Base-by-base conservation (phyloP, 2,113 vertebrate species). In the Sorex araneus region DNA sequence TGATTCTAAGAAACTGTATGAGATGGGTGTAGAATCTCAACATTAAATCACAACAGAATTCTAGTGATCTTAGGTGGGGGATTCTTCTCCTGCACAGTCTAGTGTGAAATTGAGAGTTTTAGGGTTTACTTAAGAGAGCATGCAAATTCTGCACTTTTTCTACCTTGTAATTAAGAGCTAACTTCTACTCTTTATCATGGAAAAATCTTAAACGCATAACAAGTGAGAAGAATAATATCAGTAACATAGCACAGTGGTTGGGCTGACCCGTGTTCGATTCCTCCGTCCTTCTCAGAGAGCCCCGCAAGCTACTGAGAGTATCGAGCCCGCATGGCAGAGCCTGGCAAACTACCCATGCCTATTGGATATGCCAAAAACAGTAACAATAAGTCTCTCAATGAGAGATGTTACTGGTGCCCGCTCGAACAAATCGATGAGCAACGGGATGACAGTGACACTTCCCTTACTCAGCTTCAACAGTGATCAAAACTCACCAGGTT, bases 1-100 rank as follows among this genome's bases (percentile, higher is more conserved):
- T 80, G 28, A 92, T 40, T 92, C 36, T 50, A 69, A 77, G 78
- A 60, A 77, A 89, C 83, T 63, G 50, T 40, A 47, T 18, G 70
- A 60, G 30, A 50, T 64, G 18, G 73, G 13, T 18, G 45, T 50
- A 64, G 36, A 40, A n/a, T n/a, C n/a, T n/a, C n/a, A 84, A 85
- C 40, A 70, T 70, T 60, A 69, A 83, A 15, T 78, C 71, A 76
- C 47, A 78, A 30, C 60, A 89, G 63, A 70, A 89, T 40, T 23
- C 15, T 43, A 77, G 25, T 47, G 19, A 71, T 70, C 50, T 6
- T 40, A 27, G 13, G 21, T 32, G 25, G 9, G 13, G 15, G 25
- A 27, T 77, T 28, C 64, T 50, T 18, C 43, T 63, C 12, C 30
- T 50, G 50, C 15, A 78, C 50, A 63, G 43, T 36, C n/a, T 71